These are phyloP conservation scores for Scaptomyza graminum DNA, from an alignment of 1,140 invertebrate genomes.

Conservation along the genomic window DNA sequence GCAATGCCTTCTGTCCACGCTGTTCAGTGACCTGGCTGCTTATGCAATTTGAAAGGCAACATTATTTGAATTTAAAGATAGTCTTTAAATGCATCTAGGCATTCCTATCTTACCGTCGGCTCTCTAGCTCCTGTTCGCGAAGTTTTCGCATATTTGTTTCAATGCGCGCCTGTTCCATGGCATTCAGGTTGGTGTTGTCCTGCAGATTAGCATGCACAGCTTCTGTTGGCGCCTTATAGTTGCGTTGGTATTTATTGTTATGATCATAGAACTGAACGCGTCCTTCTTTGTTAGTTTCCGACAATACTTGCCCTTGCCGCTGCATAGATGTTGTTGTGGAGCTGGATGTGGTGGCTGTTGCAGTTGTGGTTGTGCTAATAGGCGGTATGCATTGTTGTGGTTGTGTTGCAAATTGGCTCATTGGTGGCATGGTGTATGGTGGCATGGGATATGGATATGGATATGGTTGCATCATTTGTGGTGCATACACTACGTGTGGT, in stretches of 20 bases:
- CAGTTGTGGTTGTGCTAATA: neutral
- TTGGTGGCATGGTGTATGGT: slow-evolving; percentile 4
- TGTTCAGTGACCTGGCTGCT: slow-evolving; percentile 56
- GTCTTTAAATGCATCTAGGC: no score
- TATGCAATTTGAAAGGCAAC: slow-evolving; percentile 1
- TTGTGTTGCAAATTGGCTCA: neutral
- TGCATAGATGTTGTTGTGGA: slow-evolving; percentile 31
- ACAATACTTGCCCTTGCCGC: slow-evolving; percentile 20
- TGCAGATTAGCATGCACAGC: slow-evolving; percentile 48
- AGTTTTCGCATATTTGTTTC: slow-evolving; percentile 53
- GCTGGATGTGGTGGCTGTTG: neutral
- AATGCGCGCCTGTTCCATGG: slow-evolving; percentile 69
- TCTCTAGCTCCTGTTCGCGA: slow-evolving; percentile 56
- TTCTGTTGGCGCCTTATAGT: slow-evolving; percentile 55
- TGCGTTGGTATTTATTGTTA: slow-evolving; percentile 67
- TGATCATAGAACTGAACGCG: slow-evolving; percentile 78
- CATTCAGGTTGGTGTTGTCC: slow-evolving; percentile 46
- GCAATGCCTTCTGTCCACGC: slow-evolving; percentile 71
- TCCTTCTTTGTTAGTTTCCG: neutral
- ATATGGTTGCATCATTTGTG: slow-evolving; percentile 29
- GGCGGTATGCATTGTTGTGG: neutral
- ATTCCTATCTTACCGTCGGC: slow-evolving; percentile 38
- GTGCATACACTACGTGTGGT: slow-evolving; percentile 13
- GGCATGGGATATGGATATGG: slow-evolving; percentile 46
- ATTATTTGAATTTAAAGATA: neutral